Percentiles rank a stretch among this genome's conserved stretches.
These are phyloP conservation scores for Rostratula benghalensis DNA, from an alignment of 2,113 vertebrate species.

Conservation along the genomic window DNA sequence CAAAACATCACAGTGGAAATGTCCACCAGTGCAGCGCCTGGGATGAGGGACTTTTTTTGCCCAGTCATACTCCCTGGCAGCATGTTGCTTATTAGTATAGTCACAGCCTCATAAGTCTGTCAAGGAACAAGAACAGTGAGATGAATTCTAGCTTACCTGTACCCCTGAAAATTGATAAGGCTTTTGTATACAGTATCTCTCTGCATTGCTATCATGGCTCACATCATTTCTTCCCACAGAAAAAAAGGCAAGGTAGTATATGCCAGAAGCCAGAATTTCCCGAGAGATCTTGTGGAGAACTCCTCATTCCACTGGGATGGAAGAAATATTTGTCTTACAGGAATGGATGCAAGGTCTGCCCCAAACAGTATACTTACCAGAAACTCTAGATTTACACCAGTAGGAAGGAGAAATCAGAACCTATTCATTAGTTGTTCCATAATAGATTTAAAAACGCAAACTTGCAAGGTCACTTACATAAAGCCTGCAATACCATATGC, in stretches of 20 bases:
- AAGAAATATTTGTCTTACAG: not conserved
- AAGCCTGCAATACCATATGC: constrained; percentile 60
- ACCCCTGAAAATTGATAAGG: not conserved
- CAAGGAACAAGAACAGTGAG: not conserved
- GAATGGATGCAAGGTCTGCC: not conserved
- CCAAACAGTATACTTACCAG: not conserved
- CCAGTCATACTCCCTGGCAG: not conserved
- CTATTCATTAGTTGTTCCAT: constrained; percentile 61
- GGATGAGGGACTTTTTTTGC: not conserved
- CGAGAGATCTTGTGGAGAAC: not conserved
- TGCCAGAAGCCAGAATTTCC: not conserved
- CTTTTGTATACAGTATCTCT: not conserved
- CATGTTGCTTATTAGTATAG: not conserved
- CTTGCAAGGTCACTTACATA: constrained; percentile 66
- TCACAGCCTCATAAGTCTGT: not conserved
- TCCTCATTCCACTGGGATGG: not conserved
- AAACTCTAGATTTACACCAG: not conserved
- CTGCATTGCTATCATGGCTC: not conserved
- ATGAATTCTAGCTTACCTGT: not conserved
- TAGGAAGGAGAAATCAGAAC: constrained; percentile 39
- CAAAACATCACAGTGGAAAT: not conserved
- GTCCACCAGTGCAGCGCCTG: not conserved
- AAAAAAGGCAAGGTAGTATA: not conserved
- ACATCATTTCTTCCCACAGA: not conserved
- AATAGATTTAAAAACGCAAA: constrained; percentile 66